Evolutionary conservation across 2,797 vertebrate species (phyloP), one percentile per base, ranked within the genome.

Genomic region (Phrynocephalus forsythii): DNA sequence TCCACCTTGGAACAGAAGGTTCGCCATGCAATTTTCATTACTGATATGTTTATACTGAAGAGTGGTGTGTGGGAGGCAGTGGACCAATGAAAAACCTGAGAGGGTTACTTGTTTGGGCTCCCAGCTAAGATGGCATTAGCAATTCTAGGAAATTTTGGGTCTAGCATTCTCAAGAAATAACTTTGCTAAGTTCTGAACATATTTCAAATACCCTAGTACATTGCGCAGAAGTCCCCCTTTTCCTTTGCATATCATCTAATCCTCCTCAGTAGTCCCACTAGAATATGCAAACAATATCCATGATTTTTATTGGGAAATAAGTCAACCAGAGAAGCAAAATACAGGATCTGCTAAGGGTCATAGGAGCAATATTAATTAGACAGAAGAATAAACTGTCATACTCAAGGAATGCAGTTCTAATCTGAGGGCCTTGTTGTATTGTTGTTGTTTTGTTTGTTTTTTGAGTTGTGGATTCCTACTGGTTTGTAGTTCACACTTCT

Each of bases 21-120:
- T 71, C 84, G 82, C 91, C 93, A 88, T 50, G 79, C 88, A 88
- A 92, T 88, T 90, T 2, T 85, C 86, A 85, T 1, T 0, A 85
- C 33, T 0, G 0, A 67, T 22, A 0, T 75, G 0, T 38, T 88
- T 88, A 86, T 92, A 93, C 79, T 94, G 92, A 87, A n/a, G 28
- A 52, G 30, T 72, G 28, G 33, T 5, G 60, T 44, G 28, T 79
- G n/a, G 28, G 30, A 13, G 9, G 52, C 9, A 56, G 6, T 9
- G 1, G 52, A 56, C 9, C 52, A 26, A 33, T 81, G 30, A 38
- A 38, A 30, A 66, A 66, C 24, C 66, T 33, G 5, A 1, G 33
- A 15, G n/a, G 13, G 9, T 28, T 69, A 69, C 28, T 28, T 69
- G 52, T 22, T 69, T 69, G 4, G 28, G 28, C 24, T 69, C 52